Percentiles rank a stretch among this genome's conserved stretches.
Conservation (phyloP, 2,888 invertebrate genomes). For the Meiosimyza platycephala region DNA sequence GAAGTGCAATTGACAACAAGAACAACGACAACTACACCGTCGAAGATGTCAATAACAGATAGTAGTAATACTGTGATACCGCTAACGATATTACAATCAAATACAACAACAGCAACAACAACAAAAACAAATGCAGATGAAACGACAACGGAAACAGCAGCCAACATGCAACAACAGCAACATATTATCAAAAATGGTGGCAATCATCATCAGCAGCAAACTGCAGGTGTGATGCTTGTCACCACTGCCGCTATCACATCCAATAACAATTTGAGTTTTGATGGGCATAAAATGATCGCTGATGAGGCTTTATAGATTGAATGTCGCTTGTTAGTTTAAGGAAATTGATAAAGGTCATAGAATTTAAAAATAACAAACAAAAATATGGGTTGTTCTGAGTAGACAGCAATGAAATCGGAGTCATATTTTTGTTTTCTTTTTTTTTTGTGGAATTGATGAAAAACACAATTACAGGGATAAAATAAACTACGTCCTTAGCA, state of each 20-base stretch:
- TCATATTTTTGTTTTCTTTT: too few relatives aligned
- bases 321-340: too few relatives aligned
- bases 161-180: constrained; percentile 38
- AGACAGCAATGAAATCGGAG: too few relatives aligned
- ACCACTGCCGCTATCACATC: constrained; percentile 45
- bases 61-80: not conserved
- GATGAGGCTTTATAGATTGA: constrained; percentile 60
- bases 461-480: too few relatives aligned
- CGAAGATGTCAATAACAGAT: not conserved
- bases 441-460: too few relatives aligned
- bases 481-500: too few relatives aligned
- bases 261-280: constrained; percentile 49
- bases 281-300: constrained; percentile 54
- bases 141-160: constrained; percentile 39
- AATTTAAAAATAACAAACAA: too few relatives aligned
- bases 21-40: constrained; percentile 33
- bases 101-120: constrained; percentile 14
- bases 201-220: constrained; percentile 17
- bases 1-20: constrained; percentile 49
- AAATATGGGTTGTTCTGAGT: too few relatives aligned
- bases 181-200: constrained; percentile 44
- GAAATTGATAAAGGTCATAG: too few relatives aligned
- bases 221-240: constrained; percentile 51
- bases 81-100: constrained; percentile 35
- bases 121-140: constrained; percentile 18